Evolutionary conservation across 2,888 invertebrate species (phyloP).

Genomic region (Griposia aprilina): DNA sequence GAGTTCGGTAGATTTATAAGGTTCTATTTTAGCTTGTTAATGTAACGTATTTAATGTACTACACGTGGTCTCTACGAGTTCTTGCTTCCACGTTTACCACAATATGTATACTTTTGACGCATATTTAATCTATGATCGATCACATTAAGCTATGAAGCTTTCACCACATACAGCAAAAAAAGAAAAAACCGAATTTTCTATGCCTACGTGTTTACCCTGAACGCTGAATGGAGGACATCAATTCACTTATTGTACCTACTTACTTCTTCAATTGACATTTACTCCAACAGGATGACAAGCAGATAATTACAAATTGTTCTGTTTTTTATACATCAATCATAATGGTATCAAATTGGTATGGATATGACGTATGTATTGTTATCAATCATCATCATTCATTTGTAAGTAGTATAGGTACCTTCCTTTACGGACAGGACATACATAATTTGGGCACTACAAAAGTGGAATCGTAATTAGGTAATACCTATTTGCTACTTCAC

Average conservation of each 20-base stretch:
- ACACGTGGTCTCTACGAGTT: not conserved
- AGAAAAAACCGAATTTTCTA: not conserved
- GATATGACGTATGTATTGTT: conserved; percentile 34
- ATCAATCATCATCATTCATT: conserved; percentile 44
- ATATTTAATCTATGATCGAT: conserved; percentile 1
- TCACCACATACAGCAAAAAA: not conserved
- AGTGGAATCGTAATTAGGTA: not conserved
- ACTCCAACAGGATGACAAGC: conserved; percentile 18
- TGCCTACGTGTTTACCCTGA: not conserved
- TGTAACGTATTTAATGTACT: not conserved
- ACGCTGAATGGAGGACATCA: not conserved
- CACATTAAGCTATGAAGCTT: conserved; percentile 2
- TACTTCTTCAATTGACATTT: conserved; percentile 33
- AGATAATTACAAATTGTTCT: conserved; percentile 21
- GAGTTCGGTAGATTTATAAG: conserved; percentile 18
- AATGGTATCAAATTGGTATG: conserved; percentile 46
- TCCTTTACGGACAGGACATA: conserved; percentile 2
- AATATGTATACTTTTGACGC: not conserved
- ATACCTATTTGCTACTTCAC: not conserved
- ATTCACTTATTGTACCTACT: not conserved
- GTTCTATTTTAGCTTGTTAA: conserved; percentile 11
- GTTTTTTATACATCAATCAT: conserved; percentile 35
- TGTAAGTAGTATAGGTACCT: conserved; percentile 9
- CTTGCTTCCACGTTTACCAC: not conserved
- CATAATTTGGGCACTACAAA: not conserved